Evolutionary conservation across 1,140 invertebrate species (phyloP).

Genomic region (Drosophila azteca): DNA sequence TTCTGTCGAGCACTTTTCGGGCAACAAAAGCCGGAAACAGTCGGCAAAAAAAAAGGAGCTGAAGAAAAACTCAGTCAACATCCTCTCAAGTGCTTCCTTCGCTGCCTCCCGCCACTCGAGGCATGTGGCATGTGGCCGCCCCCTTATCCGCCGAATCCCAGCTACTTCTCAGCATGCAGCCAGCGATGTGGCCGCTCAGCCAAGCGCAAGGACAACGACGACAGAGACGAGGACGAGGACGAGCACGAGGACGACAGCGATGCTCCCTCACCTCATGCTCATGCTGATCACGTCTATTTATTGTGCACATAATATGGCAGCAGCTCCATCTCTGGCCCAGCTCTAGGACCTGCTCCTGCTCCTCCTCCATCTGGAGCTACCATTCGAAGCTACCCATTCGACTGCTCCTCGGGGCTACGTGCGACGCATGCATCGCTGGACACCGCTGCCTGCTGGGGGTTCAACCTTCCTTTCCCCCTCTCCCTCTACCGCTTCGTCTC

Average conservation of each 20-base stretch:
- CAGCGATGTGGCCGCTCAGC: conserved; percentile 63
- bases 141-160: neutral
- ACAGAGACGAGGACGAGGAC: conserved; percentile 18
- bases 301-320: conserved; percentile 84
- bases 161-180: conserved; percentile 67
- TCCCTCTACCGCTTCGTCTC: conserved; percentile 2
- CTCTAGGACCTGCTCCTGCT: neutral
- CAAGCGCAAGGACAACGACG: conserved; percentile 70
- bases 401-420: conserved; percentile 70
- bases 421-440: conserved; percentile 80
- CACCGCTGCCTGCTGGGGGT: conserved; percentile 52
- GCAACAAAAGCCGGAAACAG: conserved; percentile 80
- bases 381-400: conserved; percentile 15
- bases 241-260: conserved; percentile 35
- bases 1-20: conserved; percentile 77
- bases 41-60: conserved; percentile 51
- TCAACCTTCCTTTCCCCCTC: conserved; percentile 13
- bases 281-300: conserved; percentile 84
- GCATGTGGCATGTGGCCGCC: conserved; percentile 14
- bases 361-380: conserved; percentile 20
- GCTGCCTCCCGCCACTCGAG: conserved; percentile 31
- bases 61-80: conserved; percentile 67
- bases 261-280: conserved; percentile 56
- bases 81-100: conserved; percentile 79
- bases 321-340: conserved; percentile 41